phyloP scores from a whole-genome alignment of 1,140 invertebrate genomes.

The Cataglyphis hispanica region DNA sequence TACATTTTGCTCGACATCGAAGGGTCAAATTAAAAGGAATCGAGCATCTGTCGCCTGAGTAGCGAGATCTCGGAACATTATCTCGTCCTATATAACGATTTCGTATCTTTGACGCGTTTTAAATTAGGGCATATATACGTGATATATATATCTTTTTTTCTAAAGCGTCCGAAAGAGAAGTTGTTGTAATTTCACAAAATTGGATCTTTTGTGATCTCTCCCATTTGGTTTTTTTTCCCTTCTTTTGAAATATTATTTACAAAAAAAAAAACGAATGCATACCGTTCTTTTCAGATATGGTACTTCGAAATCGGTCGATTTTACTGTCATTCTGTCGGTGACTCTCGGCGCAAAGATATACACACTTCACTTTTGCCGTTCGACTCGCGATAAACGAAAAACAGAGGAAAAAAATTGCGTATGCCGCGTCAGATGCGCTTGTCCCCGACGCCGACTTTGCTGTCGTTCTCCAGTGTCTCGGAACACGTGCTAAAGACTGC shows the following conservation, averaged over 20 bases:
- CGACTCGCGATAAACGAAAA: neutral
- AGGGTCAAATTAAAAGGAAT: neutral
- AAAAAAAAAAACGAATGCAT: neutral
- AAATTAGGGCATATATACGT: neutral
- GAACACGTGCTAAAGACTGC: slow-evolving; percentile 77
- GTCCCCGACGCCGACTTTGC: neutral
- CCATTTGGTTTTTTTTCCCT: neutral
- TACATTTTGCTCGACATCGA: neutral
- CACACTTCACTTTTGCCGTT: neutral
- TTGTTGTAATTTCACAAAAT: neutral
- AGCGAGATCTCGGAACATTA: slow-evolving; percentile 2
- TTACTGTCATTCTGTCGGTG: slow-evolving; percentile 54
- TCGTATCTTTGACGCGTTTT: neutral
- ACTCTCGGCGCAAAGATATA: neutral
- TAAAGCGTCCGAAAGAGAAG: neutral
- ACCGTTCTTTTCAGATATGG: slow-evolving; percentile 55
- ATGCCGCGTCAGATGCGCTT: neutral
- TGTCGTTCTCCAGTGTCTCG: slow-evolving; percentile 36
- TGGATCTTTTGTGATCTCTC: neutral
- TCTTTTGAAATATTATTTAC: neutral
- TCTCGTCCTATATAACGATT: neutral
- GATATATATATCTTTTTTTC: neutral
- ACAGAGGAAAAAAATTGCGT: neutral
- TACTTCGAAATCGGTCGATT: slow-evolving; percentile 35
- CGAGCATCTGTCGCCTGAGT: neutral